A percentile compares a stretch with the other conserved stretches of the same genome.
Conservation (phyloP, 1,140 invertebrate genomes). For the Heterodera schachtii region DNA sequence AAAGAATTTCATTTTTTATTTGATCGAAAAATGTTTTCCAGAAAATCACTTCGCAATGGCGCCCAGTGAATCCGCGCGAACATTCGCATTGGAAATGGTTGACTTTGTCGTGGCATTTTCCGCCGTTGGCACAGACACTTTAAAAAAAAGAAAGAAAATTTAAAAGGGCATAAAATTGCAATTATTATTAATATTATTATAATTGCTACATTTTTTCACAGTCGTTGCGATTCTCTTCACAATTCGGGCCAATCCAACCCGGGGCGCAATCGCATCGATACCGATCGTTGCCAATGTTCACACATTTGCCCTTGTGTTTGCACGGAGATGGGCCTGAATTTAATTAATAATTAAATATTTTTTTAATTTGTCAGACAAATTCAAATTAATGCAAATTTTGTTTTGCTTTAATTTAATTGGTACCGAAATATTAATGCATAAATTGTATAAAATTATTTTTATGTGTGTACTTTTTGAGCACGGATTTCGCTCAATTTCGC, state of each 20-base stretch:
- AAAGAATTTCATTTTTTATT: conserved; percentile 72
- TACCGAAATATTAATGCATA: too few species aligned
- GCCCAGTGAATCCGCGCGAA: conserved; percentile 76
- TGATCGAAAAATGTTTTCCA: conserved; percentile 72
- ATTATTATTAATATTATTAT: background rate
- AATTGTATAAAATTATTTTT: conserved; percentile 65
- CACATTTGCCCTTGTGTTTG: conserved; percentile 92
- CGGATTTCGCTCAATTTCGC: conserved; percentile 46
- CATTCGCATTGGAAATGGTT: conserved; percentile 68
- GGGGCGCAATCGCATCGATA: conserved; percentile 31
- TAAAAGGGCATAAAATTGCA: background rate
- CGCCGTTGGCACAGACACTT: conserved; percentile 75
- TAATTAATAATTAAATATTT: too few species aligned
- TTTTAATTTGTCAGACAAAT: too few species aligned
- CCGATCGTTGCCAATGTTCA: conserved; percentile 75
- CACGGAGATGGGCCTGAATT: conserved; percentile 75
- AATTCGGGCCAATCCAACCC: conserved; percentile 29
- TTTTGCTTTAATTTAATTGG: too few species aligned
- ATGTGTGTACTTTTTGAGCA: conserved; percentile 41
- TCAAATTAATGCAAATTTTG: too few species aligned
- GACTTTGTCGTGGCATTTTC: conserved; percentile 88
- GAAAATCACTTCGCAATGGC: conserved; percentile 79
- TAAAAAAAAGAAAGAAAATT: background rate
- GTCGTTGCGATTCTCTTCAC: conserved; percentile 35
- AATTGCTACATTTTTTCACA: conserved; percentile 68